Conservation (phyloP, 2,888 invertebrate species). For the Imbricaverruca yamaguchii region DNA sequence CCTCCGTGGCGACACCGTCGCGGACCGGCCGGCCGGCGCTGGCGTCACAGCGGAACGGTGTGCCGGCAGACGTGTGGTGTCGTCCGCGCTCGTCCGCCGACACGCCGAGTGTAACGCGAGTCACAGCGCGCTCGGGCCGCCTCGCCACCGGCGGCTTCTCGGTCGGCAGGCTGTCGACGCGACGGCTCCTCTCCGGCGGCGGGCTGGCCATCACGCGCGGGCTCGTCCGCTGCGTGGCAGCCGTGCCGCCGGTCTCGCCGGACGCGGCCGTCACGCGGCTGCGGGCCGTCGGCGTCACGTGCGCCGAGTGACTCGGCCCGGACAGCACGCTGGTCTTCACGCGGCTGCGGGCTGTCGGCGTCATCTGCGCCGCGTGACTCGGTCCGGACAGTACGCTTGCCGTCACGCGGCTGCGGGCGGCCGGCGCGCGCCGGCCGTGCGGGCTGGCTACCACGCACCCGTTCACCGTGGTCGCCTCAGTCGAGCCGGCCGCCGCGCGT, state of each 20-base stretch:
- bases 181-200: neutral
- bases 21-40: neutral
- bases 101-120: neutral
- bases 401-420: too few species aligned
- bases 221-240: neutral
- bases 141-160: neutral
- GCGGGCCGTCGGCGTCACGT: neutral
- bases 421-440: too few species aligned
- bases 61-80: neutral
- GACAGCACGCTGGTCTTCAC: neutral
- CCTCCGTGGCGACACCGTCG: neutral
- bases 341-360: neutral
- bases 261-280: neutral
- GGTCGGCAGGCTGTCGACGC: neutral
- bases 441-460: neutral
- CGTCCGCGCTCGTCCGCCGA: too few species aligned
- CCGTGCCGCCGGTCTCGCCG: neutral
- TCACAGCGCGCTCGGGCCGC: neutral
- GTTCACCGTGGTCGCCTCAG: neutral
- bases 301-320: neutral
- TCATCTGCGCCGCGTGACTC: neutral
- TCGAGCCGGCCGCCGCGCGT: neutral
- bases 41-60: neutral
- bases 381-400: neutral
- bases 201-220: neutral